These are phyloP conservation scores for Columba livia DNA, from an alignment of 2,113 vertebrate species.

Conservation along the genomic window DNA sequence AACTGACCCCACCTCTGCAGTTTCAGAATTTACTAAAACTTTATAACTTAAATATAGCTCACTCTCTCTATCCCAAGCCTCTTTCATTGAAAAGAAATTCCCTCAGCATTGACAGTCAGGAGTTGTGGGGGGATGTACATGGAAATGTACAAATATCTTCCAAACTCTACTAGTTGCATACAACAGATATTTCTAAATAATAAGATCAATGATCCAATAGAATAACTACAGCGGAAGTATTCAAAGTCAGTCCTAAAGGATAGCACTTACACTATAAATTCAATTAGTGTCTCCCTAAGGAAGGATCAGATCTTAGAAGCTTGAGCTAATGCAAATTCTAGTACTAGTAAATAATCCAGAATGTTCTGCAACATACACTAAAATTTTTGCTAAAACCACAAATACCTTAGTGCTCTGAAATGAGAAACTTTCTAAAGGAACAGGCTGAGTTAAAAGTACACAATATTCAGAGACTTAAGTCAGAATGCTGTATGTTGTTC, in stretches of 20 bases:
- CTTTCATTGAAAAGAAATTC: neutral
- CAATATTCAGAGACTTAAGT: neutral
- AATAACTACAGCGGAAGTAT: neutral
- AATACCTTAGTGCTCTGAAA: neutral
- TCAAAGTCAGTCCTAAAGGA: neutral
- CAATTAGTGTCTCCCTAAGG: neutral
- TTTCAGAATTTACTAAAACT: neutral
- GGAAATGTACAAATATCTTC: neutral
- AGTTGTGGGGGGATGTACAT: rapidly evolving
- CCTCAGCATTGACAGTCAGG: neutral
- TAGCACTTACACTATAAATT: neutral
- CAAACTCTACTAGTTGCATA: neutral
- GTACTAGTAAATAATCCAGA: neutral
- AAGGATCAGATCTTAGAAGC: neutral
- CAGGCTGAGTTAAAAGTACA: neutral
- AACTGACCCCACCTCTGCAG: neutral
- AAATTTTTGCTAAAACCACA: neutral
- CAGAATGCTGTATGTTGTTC: neutral
- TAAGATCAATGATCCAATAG: neutral
- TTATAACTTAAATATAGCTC: neutral
- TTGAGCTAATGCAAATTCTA: neutral
- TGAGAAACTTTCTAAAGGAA: neutral
- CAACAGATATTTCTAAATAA: neutral
- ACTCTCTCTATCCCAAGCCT: neutral
- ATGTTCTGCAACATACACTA: neutral